A percentile compares a stretch with the other conserved stretches of the same genome.
Conservation (phyloP, 1,140 invertebrate genomes). For the Cyclargus thomasi region DNA sequence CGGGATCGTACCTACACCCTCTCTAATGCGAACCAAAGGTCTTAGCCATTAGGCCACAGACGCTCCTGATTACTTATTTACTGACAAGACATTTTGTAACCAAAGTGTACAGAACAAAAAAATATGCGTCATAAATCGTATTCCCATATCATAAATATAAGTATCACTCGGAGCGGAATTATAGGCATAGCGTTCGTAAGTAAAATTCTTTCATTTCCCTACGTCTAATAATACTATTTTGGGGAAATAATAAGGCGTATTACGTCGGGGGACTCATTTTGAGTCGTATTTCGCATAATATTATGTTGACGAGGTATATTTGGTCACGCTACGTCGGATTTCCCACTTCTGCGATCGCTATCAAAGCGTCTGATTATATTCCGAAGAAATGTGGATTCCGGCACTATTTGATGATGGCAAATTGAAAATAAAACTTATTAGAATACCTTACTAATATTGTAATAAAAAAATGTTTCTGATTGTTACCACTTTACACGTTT, state of each 20-base stretch:
- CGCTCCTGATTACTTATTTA: too few species aligned
- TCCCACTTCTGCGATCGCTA: constrained; percentile 40
- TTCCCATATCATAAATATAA: background rate
- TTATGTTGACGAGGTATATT: constrained; percentile 48
- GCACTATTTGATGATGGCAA: constrained; percentile 15
- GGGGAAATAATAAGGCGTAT: constrained; percentile 50
- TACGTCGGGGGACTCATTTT: constrained; percentile 50
- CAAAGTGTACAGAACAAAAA: background rate
- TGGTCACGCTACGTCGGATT: constrained; percentile 47
- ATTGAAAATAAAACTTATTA: constrained; percentile 16
- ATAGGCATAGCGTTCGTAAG: constrained; percentile 11
- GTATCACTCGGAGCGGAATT: background rate
- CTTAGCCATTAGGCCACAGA: too few species aligned
- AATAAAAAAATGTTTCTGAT: background rate
- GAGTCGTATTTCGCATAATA: constrained; percentile 54
- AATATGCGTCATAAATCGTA: background rate
- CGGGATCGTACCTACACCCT: too few species aligned
- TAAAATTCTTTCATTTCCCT: constrained; percentile 33
- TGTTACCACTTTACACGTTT: too few species aligned
- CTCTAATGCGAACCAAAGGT: too few species aligned
- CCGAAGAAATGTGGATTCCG: constrained; percentile 25
- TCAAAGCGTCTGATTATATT: constrained; percentile 38
- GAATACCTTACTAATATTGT: background rate
- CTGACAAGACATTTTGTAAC: background rate
- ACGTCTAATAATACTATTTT: constrained; percentile 40